Evolutionary conservation across 2,797 vertebrate species (phyloP).

Genomic region (Megalops cyprinoides): DNA sequence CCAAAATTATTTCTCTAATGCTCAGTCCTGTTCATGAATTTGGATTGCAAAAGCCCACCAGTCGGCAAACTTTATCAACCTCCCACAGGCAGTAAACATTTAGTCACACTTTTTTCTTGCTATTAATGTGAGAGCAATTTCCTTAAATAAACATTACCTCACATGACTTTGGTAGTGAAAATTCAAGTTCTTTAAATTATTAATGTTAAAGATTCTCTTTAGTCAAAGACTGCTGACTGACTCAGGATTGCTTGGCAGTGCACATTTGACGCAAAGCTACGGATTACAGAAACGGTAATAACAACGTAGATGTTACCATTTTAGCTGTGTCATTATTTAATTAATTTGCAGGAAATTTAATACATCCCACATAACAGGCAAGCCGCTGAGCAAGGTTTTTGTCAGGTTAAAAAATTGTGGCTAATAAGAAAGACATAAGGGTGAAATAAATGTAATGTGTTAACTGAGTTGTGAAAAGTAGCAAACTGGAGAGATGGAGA

Average conservation of each 20-base stretch:
- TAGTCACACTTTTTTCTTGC: background rate
- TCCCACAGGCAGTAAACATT: constrained; percentile 16
- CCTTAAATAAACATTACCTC: background rate
- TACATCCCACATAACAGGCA: background rate
- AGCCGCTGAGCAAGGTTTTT: background rate
- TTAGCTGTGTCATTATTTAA: no score
- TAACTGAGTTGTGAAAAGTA: constrained; percentile 9
- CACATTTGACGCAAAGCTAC: no score
- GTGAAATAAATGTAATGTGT: background rate
- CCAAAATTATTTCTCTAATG: constrained; percentile 14
- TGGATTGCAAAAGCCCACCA: background rate
- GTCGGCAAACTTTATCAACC: constrained; percentile 29
- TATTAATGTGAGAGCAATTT: background rate
- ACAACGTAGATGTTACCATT: no score
- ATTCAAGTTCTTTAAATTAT: background rate
- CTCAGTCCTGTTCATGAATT: constrained; percentile 25
- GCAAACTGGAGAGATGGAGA: background rate
- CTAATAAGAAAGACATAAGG: background rate
- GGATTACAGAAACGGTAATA: no score
- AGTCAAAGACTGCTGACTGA: background rate
- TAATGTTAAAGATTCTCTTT: background rate
- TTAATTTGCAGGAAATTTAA: background rate
- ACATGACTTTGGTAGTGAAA: background rate
- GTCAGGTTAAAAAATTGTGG: background rate
- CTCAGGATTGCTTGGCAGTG: background rate